phyloP scores from a whole-genome alignment of 2,113 vertebrate species.

The Chiloscyllium plagiosum region DNA sequence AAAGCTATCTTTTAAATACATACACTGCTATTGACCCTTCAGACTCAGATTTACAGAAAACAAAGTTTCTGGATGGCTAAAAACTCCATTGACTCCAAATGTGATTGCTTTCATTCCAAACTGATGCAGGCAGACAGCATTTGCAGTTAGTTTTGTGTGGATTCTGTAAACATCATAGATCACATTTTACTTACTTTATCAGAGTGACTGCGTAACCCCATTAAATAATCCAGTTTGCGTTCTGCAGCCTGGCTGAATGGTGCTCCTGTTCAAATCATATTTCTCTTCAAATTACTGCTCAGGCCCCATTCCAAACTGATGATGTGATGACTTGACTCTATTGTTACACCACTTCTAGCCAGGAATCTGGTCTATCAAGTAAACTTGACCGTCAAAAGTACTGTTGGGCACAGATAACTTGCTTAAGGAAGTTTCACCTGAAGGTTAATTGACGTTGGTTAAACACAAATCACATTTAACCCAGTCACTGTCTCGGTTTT shows the following conservation, averaged over 20 bases:
- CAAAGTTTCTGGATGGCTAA: neutral
- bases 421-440: neutral
- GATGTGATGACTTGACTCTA: neutral
- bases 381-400: neutral
- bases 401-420: neutral
- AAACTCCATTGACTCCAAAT: neutral
- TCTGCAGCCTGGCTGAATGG: neutral
- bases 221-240: neutral
- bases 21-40: neutral
- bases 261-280: neutral
- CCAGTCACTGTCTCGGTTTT: neutral
- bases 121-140: neutral
- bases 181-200: neutral
- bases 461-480: neutral
- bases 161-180: neutral
- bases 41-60: neutral
- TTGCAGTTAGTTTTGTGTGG: neutral
- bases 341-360: neutral
- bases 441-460: neutral
- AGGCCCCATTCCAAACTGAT: conserved; percentile 18
- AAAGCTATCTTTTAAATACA: neutral
- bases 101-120: neutral
- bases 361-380: conserved; percentile 1
- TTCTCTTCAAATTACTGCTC: neutral
- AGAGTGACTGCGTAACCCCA: neutral